Evolutionary conservation across 2,113 vertebrate species (phyloP).

Genomic region (Xyliphius kryptos): DNA sequence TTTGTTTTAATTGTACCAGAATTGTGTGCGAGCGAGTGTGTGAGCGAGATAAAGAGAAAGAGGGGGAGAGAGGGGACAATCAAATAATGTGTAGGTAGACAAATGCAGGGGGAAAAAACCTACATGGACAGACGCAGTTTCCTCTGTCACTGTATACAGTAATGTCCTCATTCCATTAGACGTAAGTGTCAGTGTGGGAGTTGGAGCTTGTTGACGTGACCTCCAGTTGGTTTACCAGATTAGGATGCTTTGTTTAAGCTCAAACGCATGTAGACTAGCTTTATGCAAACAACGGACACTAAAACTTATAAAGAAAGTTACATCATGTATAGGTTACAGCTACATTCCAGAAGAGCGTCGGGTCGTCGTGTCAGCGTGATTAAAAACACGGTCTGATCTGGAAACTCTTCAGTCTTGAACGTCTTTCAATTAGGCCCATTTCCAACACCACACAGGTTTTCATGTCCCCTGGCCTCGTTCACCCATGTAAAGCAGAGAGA

Average conservation of each 20-base stretch:
- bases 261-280: no score
- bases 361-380: no score
- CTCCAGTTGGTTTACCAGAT: not conserved
- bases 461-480: not conserved
- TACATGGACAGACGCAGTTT: not conserved
- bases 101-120: not conserved
- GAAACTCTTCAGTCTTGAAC: not conserved
- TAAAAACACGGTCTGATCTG: not conserved
- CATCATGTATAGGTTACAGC: no score
- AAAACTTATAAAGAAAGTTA: no score
- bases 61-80: not conserved
- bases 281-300: no score
- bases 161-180: conserved; percentile 16
- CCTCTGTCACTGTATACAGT: conserved; percentile 14
- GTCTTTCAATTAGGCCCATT: not conserved
- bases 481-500: conserved; percentile 3
- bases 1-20: no score
- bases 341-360: no score
- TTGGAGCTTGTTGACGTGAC: conserved; percentile 8
- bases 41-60: not conserved
- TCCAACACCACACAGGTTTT: not conserved
- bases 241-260: not conserved
- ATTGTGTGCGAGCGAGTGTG: not conserved
- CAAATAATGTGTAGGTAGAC: conserved; percentile 7
- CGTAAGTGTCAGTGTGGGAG: conserved; percentile 23